Percentiles rank a stretch among this genome's conserved stretches.
Evolutionary conservation across 2,797 vertebrate species (phyloP).

Genomic region (Emydoidea blandingii): DNA sequence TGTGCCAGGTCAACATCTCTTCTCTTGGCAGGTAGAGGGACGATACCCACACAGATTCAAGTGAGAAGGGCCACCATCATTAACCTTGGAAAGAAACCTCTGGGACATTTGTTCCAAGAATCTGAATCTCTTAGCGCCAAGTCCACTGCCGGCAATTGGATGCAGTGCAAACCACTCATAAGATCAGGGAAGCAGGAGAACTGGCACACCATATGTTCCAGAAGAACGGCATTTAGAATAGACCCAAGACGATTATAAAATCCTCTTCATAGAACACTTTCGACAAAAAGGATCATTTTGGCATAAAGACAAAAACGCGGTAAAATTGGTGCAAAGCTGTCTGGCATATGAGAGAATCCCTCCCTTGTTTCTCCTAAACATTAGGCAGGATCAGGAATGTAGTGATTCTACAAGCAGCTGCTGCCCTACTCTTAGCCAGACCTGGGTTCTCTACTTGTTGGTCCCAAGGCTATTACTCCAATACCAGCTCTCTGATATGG

Average conservation of each 20-base stretch:
- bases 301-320: conserved; percentile 44
- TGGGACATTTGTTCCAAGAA: conserved; percentile 42
- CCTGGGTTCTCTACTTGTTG: conserved; percentile 35
- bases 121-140: conserved; percentile 19
- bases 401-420: conserved; percentile 9
- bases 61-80: conserved; percentile 56
- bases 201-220: conserved; percentile 32
- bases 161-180: conserved; percentile 64
- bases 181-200: conserved; percentile 36
- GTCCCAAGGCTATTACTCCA: conserved; percentile 49
- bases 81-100: conserved; percentile 50
- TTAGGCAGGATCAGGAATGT: conserved; percentile 54
- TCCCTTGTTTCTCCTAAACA: conserved; percentile 43
- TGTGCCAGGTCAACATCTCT: conserved; percentile 43
- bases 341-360: conserved; percentile 41
- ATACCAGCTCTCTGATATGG: conserved; percentile 25
- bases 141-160: background rate
- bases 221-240: conserved; percentile 34
- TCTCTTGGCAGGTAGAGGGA: conserved; percentile 18
- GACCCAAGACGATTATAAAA: conserved; percentile 27
- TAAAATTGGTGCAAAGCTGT: conserved; percentile 56
- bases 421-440: background rate
- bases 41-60: conserved; percentile 37
- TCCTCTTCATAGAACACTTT: conserved; percentile 48
- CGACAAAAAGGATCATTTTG: conserved; percentile 61